phyloP scores from a whole-genome alignment of 2,888 invertebrate genomes.

The Sisyra terminalis region DNA sequence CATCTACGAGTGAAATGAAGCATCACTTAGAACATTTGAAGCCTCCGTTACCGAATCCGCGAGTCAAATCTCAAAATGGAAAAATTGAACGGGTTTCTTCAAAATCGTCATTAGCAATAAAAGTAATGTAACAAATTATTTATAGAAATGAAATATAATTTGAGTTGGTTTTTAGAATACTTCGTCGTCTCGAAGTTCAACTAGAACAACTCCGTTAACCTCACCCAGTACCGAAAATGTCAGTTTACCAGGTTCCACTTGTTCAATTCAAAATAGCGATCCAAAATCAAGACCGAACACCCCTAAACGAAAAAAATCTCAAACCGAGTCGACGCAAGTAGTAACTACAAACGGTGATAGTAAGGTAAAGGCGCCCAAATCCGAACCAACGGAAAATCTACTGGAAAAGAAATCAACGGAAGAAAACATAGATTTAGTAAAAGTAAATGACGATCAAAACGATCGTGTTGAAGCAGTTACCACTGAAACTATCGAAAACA shows the following conservation, averaged over 20 bases:
- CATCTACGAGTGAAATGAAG: conserved; percentile 10
- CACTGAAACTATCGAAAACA: not conserved
- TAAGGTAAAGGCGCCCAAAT: not conserved
- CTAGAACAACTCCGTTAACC: conserved; percentile 5
- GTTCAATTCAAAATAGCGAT: not conserved
- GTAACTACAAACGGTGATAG: conserved; percentile 8
- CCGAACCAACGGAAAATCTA: not conserved
- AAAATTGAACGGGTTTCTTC: conserved; percentile 10
- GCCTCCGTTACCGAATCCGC: conserved; percentile 31
- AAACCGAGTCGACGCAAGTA: not conserved
- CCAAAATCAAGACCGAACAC: conserved; percentile 3
- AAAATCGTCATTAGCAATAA: conserved; percentile 3
- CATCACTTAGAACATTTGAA: conserved; percentile 24
- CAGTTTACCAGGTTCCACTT: not conserved
- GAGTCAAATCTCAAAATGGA: conserved; percentile 24
- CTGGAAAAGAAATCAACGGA: conserved; percentile 8
- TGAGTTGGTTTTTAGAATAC: not conserved
- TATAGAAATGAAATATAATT: not conserved
- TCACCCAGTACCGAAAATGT: conserved; percentile 7
- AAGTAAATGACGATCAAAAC: not conserved
- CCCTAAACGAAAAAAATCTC: conserved; percentile 4
- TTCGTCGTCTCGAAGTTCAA: conserved; percentile 4
- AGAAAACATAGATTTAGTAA: conserved; percentile 8
- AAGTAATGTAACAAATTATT: not conserved
- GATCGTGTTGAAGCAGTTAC: not conserved